Conservation (phyloP, 2,113 vertebrate genomes). For the Silurus glanis region DNA sequence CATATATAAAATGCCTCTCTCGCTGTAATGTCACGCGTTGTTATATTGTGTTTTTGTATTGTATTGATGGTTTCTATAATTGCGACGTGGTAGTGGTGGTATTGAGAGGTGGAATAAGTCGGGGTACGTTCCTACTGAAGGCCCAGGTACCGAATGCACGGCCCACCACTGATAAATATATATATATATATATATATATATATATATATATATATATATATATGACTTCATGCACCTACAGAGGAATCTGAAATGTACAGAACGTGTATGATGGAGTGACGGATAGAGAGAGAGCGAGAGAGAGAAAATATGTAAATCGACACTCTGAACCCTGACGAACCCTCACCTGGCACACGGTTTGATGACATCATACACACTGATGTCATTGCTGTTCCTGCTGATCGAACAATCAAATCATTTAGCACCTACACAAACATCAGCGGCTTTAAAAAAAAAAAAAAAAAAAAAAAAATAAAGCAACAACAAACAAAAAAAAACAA, state of each 20-base stretch:
- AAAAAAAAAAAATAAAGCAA: not conserved
- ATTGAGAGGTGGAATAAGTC: too few relatives aligned
- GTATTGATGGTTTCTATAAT: too few relatives aligned
- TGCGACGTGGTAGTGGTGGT: too few relatives aligned
- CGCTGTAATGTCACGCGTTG: too few relatives aligned
- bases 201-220: too few relatives aligned
- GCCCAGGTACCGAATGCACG: too few relatives aligned
- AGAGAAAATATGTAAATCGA: constrained; percentile 26
- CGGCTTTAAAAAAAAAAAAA: not conserved
- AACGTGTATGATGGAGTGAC: not conserved
- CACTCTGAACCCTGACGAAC: constrained; percentile 59
- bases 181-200: too few relatives aligned
- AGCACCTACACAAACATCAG: not conserved
- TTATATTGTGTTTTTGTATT: too few relatives aligned
- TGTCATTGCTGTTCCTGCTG: not conserved
- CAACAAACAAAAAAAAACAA: not conserved
- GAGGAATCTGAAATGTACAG: not conserved
- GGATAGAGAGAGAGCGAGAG: not conserved
- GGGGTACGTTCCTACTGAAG: too few relatives aligned
- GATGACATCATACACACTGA: not conserved
- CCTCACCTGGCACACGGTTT: constrained; percentile 57
- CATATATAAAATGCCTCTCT: too few relatives aligned
- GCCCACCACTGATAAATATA: too few relatives aligned
- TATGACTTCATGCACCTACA: not conserved
- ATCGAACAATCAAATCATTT: not conserved